Conservation (phyloP, 1,140 invertebrate genomes). For the Saccostrea echinata region DNA sequence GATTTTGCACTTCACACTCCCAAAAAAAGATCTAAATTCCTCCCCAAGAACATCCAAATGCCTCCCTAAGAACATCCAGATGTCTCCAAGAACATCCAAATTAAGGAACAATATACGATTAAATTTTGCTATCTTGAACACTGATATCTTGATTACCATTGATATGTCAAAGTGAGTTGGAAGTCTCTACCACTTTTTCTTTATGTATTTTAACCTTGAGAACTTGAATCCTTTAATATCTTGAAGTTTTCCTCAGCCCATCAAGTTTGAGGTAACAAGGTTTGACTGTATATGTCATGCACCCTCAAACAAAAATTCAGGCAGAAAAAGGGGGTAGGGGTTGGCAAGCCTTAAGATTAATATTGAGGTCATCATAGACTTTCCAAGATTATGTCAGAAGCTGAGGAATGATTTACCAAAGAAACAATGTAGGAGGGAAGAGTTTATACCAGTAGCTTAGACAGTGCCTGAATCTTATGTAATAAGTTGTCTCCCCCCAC, state of each 20-base stretch:
- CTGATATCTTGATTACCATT: no score
- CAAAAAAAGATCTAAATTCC: not conserved
- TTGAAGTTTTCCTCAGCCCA: no score
- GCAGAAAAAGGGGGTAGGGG: not conserved
- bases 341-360: not conserved
- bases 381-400: not conserved
- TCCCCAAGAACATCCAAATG: not conserved
- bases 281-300: not conserved
- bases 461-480: not conserved
- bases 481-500: not conserved
- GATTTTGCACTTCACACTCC: not conserved
- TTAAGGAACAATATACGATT: no score
- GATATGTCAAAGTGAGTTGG: no score
- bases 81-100: not conserved
- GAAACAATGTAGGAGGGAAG: conserved; percentile 3
- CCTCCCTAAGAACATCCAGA: not conserved
- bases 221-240: no score
- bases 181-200: no score
- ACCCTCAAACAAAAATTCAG: not conserved
- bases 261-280: no score
- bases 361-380: no score
- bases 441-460: not conserved
- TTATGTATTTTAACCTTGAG: no score
- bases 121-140: no score
- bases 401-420: not conserved